phyloP scores from a whole-genome alignment of 2,888 invertebrate genomes.

The Limnephilus auricula region DNA sequence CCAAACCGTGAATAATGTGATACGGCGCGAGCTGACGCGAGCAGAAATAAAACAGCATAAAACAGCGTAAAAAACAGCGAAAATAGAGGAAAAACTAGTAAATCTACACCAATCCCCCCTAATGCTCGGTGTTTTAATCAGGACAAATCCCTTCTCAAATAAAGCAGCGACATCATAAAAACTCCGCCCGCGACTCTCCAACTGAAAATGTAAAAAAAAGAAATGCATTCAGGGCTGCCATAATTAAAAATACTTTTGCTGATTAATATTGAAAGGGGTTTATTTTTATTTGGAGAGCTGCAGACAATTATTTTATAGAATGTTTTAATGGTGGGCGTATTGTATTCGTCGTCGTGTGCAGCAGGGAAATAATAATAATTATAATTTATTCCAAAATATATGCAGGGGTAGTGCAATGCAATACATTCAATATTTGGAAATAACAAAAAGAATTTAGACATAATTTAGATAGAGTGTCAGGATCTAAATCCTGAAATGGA shows the following conservation, averaged over 20 bases:
- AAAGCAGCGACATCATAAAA: conserved; percentile 43
- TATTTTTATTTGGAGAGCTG: not conserved
- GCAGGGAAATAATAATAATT: too few relatives aligned
- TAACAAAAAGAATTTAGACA: too few relatives aligned
- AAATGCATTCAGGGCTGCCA: conserved; percentile 10
- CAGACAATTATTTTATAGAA: not conserved
- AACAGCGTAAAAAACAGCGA: not conserved
- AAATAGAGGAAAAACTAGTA: conserved; percentile 4
- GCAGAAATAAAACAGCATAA: not conserved
- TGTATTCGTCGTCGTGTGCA: not conserved
- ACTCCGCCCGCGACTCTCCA: conserved; percentile 15
- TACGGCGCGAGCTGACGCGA: not conserved
- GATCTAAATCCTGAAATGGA: too few relatives aligned
- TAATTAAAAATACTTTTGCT: not conserved
- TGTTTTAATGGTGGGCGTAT: not conserved
- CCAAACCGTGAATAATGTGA: conserved; percentile 2
- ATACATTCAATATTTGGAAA: too few relatives aligned
- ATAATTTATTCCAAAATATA: too few relatives aligned
- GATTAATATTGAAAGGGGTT: not conserved
- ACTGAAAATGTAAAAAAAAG: not conserved
- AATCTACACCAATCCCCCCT: conserved; percentile 34
- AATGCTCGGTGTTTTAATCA: conserved; percentile 49
- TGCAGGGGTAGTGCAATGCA: too few relatives aligned
- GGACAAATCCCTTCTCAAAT: conserved; percentile 44
- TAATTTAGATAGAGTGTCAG: too few relatives aligned